These are phyloP conservation scores for Hyposoter dolosus DNA, from an alignment of 2,888 invertebrate species.

Conservation along the genomic window DNA sequence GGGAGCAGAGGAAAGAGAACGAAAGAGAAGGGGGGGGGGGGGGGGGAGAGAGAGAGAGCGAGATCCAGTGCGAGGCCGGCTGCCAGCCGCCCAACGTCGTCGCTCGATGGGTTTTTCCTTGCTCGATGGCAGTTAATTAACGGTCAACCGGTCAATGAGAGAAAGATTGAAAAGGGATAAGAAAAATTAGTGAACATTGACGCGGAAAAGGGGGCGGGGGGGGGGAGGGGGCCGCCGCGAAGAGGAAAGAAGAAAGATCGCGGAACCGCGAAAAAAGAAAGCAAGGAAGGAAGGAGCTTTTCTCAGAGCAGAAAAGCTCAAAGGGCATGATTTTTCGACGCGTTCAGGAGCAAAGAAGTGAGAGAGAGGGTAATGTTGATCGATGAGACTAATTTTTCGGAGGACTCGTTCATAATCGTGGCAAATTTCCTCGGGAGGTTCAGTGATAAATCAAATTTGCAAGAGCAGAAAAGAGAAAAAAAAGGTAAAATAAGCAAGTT, in stretches of 20 bases:
- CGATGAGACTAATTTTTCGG: constrained; percentile 44
- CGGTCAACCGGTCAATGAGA: constrained; percentile 54
- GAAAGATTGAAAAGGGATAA: constrained; percentile 11
- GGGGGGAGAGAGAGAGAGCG: constrained; percentile 14
- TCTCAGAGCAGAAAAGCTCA: constrained; percentile 3
- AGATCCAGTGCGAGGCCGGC: constrained; percentile 83
- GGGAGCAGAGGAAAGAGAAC: constrained; percentile 47
- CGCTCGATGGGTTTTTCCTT: constrained; percentile 76
- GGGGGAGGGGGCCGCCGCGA: not conserved
- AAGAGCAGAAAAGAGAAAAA: not conserved
- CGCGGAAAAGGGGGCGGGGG: not conserved
- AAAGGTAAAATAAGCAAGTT: not conserved
- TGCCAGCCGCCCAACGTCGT: constrained; percentile 83
- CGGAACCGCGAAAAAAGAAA: constrained; percentile 9
- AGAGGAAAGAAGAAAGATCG: not conserved
- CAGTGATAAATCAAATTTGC: constrained; percentile 24
- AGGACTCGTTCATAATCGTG: constrained; percentile 37
- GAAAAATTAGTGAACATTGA: constrained; percentile 2
- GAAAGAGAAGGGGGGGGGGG: constrained; percentile 8
- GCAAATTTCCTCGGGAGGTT: constrained; percentile 29
- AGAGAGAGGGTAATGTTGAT: constrained; percentile 52
- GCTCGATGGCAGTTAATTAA: constrained; percentile 56
- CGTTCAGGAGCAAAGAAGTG: constrained; percentile 12
- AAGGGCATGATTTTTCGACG: constrained; percentile 37
- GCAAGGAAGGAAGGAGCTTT: not conserved